Conservation (phyloP, 1,140 invertebrate species). For the Diorhabda elongata region DNA sequence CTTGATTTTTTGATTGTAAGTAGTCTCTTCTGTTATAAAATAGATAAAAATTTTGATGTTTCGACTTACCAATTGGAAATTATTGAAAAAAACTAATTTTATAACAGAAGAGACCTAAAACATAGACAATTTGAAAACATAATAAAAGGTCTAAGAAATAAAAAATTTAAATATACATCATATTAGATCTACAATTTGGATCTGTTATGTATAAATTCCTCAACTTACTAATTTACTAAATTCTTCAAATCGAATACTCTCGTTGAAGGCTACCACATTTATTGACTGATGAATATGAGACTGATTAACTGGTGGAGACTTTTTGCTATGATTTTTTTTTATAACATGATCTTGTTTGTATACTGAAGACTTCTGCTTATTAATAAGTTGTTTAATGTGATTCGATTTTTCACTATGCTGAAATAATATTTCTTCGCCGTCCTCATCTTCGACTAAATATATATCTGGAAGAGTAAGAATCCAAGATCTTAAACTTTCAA, state of each 20-base stretch:
- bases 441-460: constrained; percentile 26
- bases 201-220: neutral
- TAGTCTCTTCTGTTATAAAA: no score
- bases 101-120: neutral
- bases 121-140: no score
- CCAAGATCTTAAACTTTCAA: constrained; percentile 25
- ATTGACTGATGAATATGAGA: constrained; percentile 28
- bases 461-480: constrained; percentile 31
- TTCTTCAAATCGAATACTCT: constrained; percentile 25
- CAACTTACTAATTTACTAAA: constrained; percentile 30
- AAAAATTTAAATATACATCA: no score
- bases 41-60: no score
- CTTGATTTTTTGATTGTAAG: no score
- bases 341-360: no score
- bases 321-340: no score
- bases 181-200: no score
- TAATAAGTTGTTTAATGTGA: constrained; percentile 30
- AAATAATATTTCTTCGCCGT: constrained; percentile 27
- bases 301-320: neutral
- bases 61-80: no score
- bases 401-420: constrained; percentile 30
- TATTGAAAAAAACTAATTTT: no score
- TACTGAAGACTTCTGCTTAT: constrained; percentile 20
- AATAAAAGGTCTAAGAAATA: no score
- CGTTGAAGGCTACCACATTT: constrained; percentile 20